phyloP scores from a whole-genome alignment of 1,140 invertebrate species.

The Rhynchophorus ferrugineus region DNA sequence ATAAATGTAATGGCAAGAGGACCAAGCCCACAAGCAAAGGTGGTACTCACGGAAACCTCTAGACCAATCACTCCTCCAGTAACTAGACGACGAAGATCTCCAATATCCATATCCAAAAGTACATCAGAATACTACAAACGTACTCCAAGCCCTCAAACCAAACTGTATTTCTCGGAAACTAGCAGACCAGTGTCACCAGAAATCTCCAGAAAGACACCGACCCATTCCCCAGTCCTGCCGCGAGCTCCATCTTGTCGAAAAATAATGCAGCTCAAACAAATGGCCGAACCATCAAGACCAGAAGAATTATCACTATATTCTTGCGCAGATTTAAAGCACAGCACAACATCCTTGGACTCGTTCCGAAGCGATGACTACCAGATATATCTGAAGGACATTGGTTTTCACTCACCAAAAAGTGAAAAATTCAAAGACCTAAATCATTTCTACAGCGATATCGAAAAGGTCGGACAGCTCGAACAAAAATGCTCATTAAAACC shows the following conservation, averaged over 20 bases:
- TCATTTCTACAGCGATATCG: constrained; percentile 78
- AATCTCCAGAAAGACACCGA: constrained; percentile 19
- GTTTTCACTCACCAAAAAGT: constrained; percentile 65
- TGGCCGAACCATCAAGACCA: constrained; percentile 6
- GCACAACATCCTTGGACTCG: constrained; percentile 30
- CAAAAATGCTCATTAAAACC: constrained; percentile 61
- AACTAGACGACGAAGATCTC: background rate
- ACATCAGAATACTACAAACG: background rate
- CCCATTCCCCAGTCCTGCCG: constrained; percentile 44
- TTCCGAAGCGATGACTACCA: constrained; percentile 50
- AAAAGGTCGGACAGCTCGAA: constrained; percentile 76
- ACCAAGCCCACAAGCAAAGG: constrained; percentile 26
- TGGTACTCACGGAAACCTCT: constrained; percentile 38
- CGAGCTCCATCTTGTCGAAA: constrained; percentile 58
- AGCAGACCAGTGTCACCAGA: constrained; percentile 36
- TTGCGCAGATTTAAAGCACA: constrained; percentile 33
- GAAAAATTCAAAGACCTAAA: constrained; percentile 78
- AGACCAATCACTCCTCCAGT: constrained; percentile 31
- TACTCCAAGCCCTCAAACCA: constrained; percentile 26
- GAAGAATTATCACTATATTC: constrained; percentile 16
- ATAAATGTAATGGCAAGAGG: background rate
- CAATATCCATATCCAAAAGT: background rate
- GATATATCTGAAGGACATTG: constrained; percentile 61
- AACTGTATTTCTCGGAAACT: constrained; percentile 41
- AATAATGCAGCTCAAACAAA: constrained; percentile 44